A percentile compares a stretch with the other conserved stretches of the same genome.
Evolutionary conservation across 2,888 invertebrate genomes (phyloP).

Genomic region (Phlogophora meticulosa): DNA sequence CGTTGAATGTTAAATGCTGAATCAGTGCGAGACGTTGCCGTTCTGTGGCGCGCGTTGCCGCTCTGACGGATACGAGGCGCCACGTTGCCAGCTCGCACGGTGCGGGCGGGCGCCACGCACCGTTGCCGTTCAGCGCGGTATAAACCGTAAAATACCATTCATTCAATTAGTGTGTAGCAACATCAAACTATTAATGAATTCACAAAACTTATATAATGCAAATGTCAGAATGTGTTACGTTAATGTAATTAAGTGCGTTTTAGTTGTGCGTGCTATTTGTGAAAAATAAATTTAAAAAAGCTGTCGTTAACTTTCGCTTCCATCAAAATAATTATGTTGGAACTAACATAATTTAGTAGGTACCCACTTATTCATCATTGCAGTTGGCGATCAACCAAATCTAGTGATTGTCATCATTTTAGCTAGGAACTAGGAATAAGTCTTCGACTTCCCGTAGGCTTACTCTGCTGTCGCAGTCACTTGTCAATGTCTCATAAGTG

Average conservation of each 20-base stretch:
- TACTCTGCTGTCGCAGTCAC: background rate
- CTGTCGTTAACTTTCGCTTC: constrained; percentile 11
- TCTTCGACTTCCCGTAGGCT: background rate
- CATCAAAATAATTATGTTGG: no score
- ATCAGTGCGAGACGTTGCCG: constrained; percentile 88
- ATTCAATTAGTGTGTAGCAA: constrained; percentile 82
- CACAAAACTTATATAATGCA: constrained; percentile 68
- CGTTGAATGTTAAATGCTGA: constrained; percentile 85
- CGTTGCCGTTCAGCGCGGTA: constrained; percentile 80
- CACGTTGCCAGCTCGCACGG: constrained; percentile 86
- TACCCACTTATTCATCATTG: no score
- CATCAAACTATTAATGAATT: constrained; percentile 76
- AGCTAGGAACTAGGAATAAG: no score
- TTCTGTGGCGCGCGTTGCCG: constrained; percentile 77
- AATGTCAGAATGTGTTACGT: constrained; percentile 65
- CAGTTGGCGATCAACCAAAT: constrained; percentile 15
- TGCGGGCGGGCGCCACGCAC: constrained; percentile 82
- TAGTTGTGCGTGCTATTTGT: constrained; percentile 26
- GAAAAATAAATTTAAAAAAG: constrained; percentile 9
- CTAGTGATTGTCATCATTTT: constrained; percentile 16
- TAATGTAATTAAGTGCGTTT: constrained; percentile 50
- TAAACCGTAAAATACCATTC: constrained; percentile 86
- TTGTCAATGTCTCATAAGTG: background rate
- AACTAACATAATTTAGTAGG: no score
- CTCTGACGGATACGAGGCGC: constrained; percentile 82